Percentiles rank a stretch among this genome's conserved stretches.
Evolutionary conservation across 1,140 invertebrate species (phyloP).

Genomic region (Drosophila suzukii): DNA sequence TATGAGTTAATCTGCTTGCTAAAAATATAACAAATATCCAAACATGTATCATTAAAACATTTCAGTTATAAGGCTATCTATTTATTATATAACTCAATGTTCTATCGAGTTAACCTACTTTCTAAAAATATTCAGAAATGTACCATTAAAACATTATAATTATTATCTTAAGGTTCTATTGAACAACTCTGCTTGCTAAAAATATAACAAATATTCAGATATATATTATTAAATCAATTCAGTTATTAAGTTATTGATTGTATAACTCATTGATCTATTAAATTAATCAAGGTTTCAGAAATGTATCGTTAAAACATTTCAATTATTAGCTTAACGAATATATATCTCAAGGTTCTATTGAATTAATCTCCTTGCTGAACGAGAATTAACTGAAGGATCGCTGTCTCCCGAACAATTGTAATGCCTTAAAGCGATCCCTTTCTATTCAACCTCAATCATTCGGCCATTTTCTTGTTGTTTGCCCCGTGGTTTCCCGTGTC

Average conservation of each 20-base stretch:
- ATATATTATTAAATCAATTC: background rate
- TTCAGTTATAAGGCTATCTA: no score
- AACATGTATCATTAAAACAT: no score
- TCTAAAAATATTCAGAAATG: background rate
- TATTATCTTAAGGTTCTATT: no score
- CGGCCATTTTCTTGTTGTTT: slow-evolving; percentile 33
- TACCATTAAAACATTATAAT: no score
- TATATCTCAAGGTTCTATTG: background rate
- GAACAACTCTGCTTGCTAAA: slow-evolving; percentile 32
- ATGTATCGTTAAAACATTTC: background rate
- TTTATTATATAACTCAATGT: no score
- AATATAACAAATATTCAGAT: background rate
- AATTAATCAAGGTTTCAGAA: background rate
- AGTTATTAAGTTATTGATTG: no score
- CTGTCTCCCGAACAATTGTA: slow-evolving; percentile 10
- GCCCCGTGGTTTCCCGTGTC: slow-evolving; percentile 36
- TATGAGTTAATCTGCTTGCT: no score
- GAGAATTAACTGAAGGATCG: slow-evolving; percentile 5
- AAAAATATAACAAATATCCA: no score
- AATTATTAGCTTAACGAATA: no score
- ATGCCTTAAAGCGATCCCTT: slow-evolving; percentile 6
- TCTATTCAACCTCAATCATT: slow-evolving; percentile 24
- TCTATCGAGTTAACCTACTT: no score
- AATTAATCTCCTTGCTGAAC: slow-evolving; percentile 6
- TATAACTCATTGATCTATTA: background rate